Conservation (phyloP, 2,113 vertebrate species). For the Microtus pennsylvanicus region DNA sequence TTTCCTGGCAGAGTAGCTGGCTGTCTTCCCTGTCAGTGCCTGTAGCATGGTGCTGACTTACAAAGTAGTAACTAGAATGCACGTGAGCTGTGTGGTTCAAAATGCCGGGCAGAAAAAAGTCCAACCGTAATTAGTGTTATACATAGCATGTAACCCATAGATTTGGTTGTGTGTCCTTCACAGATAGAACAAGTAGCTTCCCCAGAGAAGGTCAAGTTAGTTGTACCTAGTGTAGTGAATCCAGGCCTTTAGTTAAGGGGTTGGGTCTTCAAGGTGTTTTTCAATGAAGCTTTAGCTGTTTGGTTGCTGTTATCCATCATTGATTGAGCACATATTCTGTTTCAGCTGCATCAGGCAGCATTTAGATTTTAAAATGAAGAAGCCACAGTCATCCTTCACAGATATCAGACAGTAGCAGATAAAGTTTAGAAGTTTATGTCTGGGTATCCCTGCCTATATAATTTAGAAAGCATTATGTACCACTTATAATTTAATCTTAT, state of each 20-base stretch:
- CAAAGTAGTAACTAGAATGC: constrained; percentile 7
- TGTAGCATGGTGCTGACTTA: neutral
- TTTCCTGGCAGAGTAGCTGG: neutral
- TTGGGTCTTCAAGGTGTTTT: neutral
- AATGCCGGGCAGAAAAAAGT: neutral
- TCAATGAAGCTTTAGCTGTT: neutral
- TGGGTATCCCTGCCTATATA: neutral
- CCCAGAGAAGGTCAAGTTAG: neutral
- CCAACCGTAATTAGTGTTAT: neutral
- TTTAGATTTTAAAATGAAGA: constrained; percentile 29
- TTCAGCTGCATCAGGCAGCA: neutral
- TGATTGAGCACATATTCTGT: neutral
- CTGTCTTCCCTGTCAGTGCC: neutral
- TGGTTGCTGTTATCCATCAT: neutral
- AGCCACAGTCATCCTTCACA: neutral
- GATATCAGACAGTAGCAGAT: neutral
- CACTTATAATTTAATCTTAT: constrained; percentile 16
- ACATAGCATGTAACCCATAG: neutral
- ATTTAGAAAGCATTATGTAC: neutral
- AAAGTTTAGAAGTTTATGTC: neutral
- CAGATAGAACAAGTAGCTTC: constrained; percentile 3
- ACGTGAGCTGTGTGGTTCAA: neutral
- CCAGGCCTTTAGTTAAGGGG: neutral
- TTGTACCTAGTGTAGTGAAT: neutral
- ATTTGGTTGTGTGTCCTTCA: neutral